Evolutionary conservation across 2,113 vertebrate genomes (phyloP).

Genomic region (Myiozetetes cayanensis): DNA sequence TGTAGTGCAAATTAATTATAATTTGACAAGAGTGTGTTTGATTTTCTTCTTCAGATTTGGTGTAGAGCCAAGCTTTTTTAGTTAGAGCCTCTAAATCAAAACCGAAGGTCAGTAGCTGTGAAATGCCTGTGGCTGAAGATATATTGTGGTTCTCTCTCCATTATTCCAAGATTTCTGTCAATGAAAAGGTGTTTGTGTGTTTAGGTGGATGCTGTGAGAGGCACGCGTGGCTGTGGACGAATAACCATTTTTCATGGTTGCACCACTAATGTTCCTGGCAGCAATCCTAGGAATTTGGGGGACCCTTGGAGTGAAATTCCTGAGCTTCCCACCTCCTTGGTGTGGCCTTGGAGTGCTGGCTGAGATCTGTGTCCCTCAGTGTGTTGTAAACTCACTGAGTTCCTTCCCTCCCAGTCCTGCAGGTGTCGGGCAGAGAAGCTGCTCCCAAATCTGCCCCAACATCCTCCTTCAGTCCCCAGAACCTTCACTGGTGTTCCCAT

Average conservation of each 20-base stretch:
- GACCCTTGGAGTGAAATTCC: not conserved
- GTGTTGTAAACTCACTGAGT: not conserved
- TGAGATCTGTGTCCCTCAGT: not conserved
- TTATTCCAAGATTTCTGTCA: not conserved
- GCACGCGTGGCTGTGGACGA: not conserved
- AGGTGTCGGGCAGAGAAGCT: not conserved
- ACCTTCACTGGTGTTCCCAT: not conserved
- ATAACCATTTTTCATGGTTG: not conserved
- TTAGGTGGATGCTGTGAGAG: not conserved
- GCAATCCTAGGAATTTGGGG: not conserved
- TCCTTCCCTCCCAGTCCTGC: not conserved
- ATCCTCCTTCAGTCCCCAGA: not conserved
- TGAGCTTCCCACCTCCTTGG: not conserved
- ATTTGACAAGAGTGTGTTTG: conserved; percentile 54
- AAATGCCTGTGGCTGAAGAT: not conserved
- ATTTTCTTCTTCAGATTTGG: conserved; percentile 50
- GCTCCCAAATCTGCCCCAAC: not conserved
- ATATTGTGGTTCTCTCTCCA: not conserved
- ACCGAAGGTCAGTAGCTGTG: conserved; percentile 37
- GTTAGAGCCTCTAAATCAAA: conserved; percentile 52
- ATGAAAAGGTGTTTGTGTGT: not conserved
- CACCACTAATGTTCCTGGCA: not conserved
- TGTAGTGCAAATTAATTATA: conserved; percentile 62
- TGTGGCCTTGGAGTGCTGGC: accelerated
- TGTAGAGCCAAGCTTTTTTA: conserved; percentile 34